Percentiles rank a stretch among this genome's conserved stretches.
phyloP scores from a whole-genome alignment of 2,113 vertebrate species.

The Sinocyclocheilus grahami region DNA sequence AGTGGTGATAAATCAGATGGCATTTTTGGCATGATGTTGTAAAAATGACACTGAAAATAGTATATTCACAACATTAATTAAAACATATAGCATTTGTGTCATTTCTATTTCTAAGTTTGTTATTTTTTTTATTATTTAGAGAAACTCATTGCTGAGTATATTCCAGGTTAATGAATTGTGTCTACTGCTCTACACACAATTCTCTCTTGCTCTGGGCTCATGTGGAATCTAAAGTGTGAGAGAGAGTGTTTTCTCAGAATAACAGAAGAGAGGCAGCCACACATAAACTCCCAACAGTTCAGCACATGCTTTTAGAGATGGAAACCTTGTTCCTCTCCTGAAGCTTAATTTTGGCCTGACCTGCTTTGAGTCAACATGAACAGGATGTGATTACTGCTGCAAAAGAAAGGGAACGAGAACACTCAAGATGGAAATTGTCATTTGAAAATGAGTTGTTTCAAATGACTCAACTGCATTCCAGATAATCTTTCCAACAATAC shows the following conservation, averaged over 20 bases:
- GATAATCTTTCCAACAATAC: constrained; percentile 55
- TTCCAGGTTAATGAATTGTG: constrained; percentile 37
- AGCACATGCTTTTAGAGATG: constrained; percentile 76
- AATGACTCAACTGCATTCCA: constrained; percentile 65
- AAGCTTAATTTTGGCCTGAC: constrained; percentile 75
- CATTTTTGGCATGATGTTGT: too few species aligned
- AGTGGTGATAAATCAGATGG: not conserved
- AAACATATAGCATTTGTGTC: not conserved
- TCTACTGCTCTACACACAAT: constrained; percentile 26
- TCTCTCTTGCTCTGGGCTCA: not conserved
- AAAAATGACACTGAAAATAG: not conserved
- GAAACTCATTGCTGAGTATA: not conserved
- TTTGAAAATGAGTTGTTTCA: constrained; percentile 69
- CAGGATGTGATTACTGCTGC: constrained; percentile 77
- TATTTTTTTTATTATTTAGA: not conserved
- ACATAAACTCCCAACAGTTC: constrained; percentile 75
- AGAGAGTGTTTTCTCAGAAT: not conserved
- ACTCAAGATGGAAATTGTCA: constrained; percentile 74
- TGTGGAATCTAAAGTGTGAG: constrained; percentile 33
- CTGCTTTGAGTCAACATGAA: constrained; percentile 77
- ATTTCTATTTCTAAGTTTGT: not conserved
- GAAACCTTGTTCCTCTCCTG: constrained; percentile 52
- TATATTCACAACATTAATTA: constrained; percentile 40
- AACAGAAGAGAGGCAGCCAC: constrained; percentile 74
- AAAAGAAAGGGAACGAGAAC: constrained; percentile 68